phyloP scores from a whole-genome alignment of 2,113 vertebrate genomes.

The Alligator sinensis region DNA sequence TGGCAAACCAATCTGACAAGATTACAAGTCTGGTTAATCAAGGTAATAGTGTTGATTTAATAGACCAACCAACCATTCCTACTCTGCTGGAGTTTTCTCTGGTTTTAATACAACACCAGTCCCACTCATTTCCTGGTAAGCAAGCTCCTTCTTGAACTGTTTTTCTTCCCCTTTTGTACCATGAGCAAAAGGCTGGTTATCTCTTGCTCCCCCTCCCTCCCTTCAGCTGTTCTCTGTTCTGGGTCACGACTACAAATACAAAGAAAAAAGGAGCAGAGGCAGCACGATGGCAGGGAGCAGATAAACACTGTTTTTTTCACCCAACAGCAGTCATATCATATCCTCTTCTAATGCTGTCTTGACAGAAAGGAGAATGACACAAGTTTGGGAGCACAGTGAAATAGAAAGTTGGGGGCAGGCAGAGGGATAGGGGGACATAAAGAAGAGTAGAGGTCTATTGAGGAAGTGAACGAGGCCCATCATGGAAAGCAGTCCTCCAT shows the following conservation, averaged over 20 bases:
- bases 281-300: background rate
- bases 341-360: background rate
- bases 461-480: background rate
- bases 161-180: background rate
- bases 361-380: background rate
- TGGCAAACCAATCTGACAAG: no score
- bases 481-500: background rate
- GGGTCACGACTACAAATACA: background rate
- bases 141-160: background rate
- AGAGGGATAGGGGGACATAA: rapidly evolving
- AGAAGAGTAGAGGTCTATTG: background rate
- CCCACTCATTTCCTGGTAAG: background rate
- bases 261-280: background rate
- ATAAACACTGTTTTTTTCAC: background rate
- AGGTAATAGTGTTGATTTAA: background rate
- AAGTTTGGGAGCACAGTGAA: background rate
- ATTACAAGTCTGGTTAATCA: no score
- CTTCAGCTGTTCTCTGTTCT: background rate
- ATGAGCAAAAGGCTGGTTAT: background rate
- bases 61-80: background rate
- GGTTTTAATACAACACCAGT: background rate
- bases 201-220: background rate
- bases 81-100: background rate
- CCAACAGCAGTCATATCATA: background rate
- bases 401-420: background rate